Evolutionary conservation across 2,888 invertebrate species (phyloP).

Genomic region (Andrena bucephala): DNA sequence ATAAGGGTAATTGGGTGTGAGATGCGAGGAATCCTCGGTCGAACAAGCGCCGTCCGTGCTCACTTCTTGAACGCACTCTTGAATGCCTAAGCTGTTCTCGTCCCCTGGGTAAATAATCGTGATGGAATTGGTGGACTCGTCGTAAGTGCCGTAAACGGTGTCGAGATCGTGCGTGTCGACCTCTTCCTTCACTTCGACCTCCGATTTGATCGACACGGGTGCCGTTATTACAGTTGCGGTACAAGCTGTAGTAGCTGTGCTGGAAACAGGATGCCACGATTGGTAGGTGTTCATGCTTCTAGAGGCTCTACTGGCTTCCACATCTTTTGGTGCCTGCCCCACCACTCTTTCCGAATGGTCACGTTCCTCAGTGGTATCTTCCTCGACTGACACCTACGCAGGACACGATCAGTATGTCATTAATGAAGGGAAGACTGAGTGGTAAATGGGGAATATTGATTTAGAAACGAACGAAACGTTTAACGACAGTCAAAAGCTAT

Average conservation of each 20-base stretch:
- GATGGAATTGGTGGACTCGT: conserved; percentile 90
- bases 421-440: conserved; percentile 66
- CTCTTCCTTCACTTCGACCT: conserved; percentile 79
- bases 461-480: conserved; percentile 58
- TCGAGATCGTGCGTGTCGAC: conserved; percentile 86
- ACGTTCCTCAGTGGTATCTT: conserved; percentile 86
- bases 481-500: not conserved
- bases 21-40: conserved; percentile 58
- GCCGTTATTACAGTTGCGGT: conserved; percentile 72
- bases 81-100: conserved; percentile 85
- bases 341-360: conserved; percentile 90
- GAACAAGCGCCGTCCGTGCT: conserved; percentile 66
- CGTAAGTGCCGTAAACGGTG: conserved; percentile 90
- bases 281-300: conserved; percentile 77
- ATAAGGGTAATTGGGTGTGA: conserved; percentile 52
- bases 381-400: conserved; percentile 80
- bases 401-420: conserved; percentile 45
- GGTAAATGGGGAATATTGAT: conserved; percentile 31
- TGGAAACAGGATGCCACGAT: conserved; percentile 53
- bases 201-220: conserved; percentile 63
- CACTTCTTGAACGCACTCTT: conserved; percentile 80
- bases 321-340: conserved; percentile 93
- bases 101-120: conserved; percentile 90
- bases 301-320: conserved; percentile 92
- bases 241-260: conserved; percentile 25